Evolutionary conservation across 2,113 vertebrate species (phyloP).

Genomic region (Macaca nemestrina): DNA sequence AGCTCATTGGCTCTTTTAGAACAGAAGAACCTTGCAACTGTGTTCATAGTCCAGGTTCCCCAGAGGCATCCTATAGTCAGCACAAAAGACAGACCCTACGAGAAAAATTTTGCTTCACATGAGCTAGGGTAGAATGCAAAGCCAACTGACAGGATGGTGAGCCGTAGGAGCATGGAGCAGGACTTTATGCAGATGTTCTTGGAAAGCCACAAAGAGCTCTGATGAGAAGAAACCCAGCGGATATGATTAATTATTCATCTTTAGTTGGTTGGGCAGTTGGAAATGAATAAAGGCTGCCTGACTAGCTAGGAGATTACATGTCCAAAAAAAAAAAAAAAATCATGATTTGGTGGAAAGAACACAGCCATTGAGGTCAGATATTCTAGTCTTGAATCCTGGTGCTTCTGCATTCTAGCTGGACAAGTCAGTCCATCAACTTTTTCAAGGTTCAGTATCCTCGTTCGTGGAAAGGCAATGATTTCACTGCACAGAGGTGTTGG

Average conservation of each 20-base stretch:
- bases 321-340: not conserved
- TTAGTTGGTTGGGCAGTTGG: not conserved
- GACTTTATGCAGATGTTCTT: not conserved
- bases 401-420: not conserved
- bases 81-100: not conserved
- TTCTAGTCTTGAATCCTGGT: not conserved
- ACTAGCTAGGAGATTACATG: not conserved
- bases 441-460: not conserved
- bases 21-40: not conserved
- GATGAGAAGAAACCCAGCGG: not conserved
- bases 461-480: not conserved
- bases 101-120: not conserved
- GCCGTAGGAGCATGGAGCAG: not conserved
- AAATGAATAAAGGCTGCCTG: slow-evolving; percentile 44
- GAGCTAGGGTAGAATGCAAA: accelerated
- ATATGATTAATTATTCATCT: not conserved
- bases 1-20: not conserved
- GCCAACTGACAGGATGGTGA: not conserved
- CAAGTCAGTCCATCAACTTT: not conserved
- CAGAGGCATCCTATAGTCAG: not conserved
- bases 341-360: not conserved
- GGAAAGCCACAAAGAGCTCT: no score
- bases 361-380: slow-evolving; percentile 28
- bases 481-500: not conserved
- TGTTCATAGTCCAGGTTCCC: not conserved